Percentiles rank a stretch among this genome's conserved stretches.
Conservation (phyloP, 2,888 invertebrate genomes). For the Andricus curvator region DNA sequence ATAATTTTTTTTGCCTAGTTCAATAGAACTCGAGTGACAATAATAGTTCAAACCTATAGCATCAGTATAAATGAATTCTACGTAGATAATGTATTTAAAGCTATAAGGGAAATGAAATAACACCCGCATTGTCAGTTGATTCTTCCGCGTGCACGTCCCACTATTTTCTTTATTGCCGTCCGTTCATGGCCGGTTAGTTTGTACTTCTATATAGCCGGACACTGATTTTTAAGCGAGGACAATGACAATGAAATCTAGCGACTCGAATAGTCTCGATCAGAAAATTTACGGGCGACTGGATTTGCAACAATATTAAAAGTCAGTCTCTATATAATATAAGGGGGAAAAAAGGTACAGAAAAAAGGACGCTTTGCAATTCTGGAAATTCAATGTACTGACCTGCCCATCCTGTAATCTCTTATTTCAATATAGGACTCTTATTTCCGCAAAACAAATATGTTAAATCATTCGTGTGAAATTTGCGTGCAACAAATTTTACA, state of each 20-base stretch:
- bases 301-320: slow-evolving; percentile 62
- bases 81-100: background rate
- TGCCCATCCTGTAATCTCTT: slow-evolving; percentile 61
- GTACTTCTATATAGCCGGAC: slow-evolving; percentile 42
- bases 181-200: slow-evolving; percentile 21
- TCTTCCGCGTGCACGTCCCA: slow-evolving; percentile 33
- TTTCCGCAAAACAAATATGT: background rate
- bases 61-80: background rate
- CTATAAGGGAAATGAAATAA: slow-evolving; percentile 7
- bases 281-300: slow-evolving; percentile 63
- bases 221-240: slow-evolving; percentile 52
- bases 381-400: slow-evolving; percentile 64
- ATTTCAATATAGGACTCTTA: slow-evolving; percentile 16
- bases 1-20: too few species aligned
- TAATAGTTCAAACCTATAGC: too few species aligned
- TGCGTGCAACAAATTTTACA: too few species aligned
- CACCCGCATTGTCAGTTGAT: slow-evolving; percentile 22
- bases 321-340: slow-evolving; percentile 23
- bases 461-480: too few species aligned
- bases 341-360: slow-evolving; percentile 45
- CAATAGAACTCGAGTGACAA: too few species aligned
- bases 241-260: slow-evolving; percentile 63
- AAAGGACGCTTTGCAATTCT: slow-evolving; percentile 54
- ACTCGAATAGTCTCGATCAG: slow-evolving; percentile 49
- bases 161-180: slow-evolving; percentile 31